A percentile compares a stretch with the other conserved stretches of the same genome.
Evolutionary conservation across 2,113 vertebrate species (phyloP).

Genomic region (Gavialis gangeticus): DNA sequence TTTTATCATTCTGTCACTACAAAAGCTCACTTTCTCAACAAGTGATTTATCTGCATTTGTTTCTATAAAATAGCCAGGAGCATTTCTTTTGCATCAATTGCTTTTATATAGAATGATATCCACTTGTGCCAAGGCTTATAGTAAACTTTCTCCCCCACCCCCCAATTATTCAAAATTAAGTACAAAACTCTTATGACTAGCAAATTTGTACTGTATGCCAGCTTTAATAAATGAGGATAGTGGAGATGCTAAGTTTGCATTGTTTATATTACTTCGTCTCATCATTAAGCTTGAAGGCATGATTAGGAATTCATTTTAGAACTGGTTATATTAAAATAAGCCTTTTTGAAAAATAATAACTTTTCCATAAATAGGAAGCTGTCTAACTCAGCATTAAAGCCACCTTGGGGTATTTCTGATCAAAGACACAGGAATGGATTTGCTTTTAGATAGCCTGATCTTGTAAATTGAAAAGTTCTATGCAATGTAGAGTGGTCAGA

Average conservation of each 20-base stretch:
- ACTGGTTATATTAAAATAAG: slow-evolving; percentile 25
- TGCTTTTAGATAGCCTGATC: not conserved
- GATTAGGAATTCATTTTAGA: not conserved
- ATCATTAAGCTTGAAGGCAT: not conserved
- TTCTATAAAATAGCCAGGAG: not conserved
- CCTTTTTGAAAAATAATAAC: not conserved
- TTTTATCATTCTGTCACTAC: not conserved
- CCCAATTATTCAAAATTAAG: not conserved
- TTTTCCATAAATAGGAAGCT: slow-evolving; percentile 15
- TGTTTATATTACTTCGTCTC: not conserved
- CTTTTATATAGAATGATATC: not conserved
- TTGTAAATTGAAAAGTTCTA: not conserved
- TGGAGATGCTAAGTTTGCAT: not conserved
- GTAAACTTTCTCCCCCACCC: not conserved
- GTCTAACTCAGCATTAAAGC: not conserved
- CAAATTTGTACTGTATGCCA: not conserved
- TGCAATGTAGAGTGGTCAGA: not conserved
- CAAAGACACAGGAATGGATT: not conserved
- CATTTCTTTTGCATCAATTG: not conserved
- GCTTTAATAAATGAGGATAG: not conserved
- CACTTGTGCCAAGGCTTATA: not conserved
- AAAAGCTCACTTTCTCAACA: not conserved
- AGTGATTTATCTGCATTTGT: not conserved
- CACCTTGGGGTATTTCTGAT: not conserved
- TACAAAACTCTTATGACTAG: not conserved